Evolutionary conservation across 2,888 invertebrate species (phyloP).

Genomic region (Mythimna vitellina): DNA sequence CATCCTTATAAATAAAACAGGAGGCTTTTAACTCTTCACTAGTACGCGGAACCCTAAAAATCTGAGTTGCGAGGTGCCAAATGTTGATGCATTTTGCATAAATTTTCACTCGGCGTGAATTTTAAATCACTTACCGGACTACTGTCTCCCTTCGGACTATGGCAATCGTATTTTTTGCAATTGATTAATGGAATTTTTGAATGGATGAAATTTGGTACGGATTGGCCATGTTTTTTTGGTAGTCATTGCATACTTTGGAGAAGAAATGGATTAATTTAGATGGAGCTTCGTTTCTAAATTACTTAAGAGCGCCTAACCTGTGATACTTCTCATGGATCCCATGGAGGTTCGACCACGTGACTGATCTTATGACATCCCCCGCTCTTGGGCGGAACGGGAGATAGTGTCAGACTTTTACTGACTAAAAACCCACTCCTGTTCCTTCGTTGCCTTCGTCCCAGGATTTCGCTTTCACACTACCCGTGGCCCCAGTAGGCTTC

Average conservation of each 20-base stretch:
- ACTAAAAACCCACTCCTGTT: too few relatives aligned
- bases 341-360: too few relatives aligned
- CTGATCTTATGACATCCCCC: too few relatives aligned
- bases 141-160: conserved; percentile 29
- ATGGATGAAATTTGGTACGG: conserved; percentile 18
- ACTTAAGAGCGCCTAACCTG: too few relatives aligned
- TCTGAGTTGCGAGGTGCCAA: conserved; percentile 60
- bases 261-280: background rate
- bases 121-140: conserved; percentile 71
- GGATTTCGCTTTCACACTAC: too few relatives aligned
- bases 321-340: too few relatives aligned
- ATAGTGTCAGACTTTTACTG: too few relatives aligned
- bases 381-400: too few relatives aligned
- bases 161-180: conserved; percentile 54
- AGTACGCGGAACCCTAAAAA: conserved; percentile 53
- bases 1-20: conserved; percentile 41
- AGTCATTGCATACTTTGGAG: background rate
- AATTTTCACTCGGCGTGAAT: conserved; percentile 76
- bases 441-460: too few relatives aligned
- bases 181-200: conserved; percentile 50
- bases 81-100: conserved; percentile 79
- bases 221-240: conserved; percentile 15
- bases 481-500: too few relatives aligned
- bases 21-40: conserved; percentile 45
- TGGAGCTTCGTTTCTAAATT: background rate